Evolutionary conservation across 2,888 invertebrate genomes (phyloP), one percentile per base, ranked within the genome.

Genomic region (Mechanitis messenoides): DNA sequence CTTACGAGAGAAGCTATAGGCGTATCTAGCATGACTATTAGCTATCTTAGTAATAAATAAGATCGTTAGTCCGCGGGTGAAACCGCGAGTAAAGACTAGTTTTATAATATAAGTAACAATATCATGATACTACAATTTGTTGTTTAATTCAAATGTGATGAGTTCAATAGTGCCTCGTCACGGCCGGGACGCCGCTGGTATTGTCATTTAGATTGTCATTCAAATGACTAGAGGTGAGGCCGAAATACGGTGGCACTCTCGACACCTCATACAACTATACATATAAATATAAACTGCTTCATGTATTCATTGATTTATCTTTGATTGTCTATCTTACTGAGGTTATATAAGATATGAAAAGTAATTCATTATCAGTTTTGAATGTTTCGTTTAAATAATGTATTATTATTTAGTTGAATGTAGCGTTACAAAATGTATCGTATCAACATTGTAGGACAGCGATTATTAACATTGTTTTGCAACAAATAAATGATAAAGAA

Each of bases 151-250:
- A 70, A 73, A 74, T 72, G 74, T 78, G 78, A 76, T 74, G 75
- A 73, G 71, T 71, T 65, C 64, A 76, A 79, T 80, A 77, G 66
- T 74, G 87, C 83, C 62, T 68, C 68, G 85, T 89, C 89, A 89
- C 74, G 79, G 72, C 77, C 78, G 79, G 80, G 87, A 85, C 87
- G 85, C 84, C 85, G 74, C 75, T 68, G 72, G 74, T 74, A 87
- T 85, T 87, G 85, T 87, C 75, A 87, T 87, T 84, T 80, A 85
- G 82, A 88, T 87, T 83, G 80, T 84, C 82, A 87, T 88, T 85
- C 82, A 85, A 85, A 86, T 83, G 76, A 20, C 20, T 20, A 20
- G 20, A 74, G 78, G 73, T 71, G 75, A 76, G 71, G 68, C 75
- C 78, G 70, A 80, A 83, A 78, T 77, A 74, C 87, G 76, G 88